Percentiles rank a stretch among this genome's conserved stretches.
phyloP scores from a whole-genome alignment of 2,113 vertebrate species.

The Bufo gargarizans region DNA sequence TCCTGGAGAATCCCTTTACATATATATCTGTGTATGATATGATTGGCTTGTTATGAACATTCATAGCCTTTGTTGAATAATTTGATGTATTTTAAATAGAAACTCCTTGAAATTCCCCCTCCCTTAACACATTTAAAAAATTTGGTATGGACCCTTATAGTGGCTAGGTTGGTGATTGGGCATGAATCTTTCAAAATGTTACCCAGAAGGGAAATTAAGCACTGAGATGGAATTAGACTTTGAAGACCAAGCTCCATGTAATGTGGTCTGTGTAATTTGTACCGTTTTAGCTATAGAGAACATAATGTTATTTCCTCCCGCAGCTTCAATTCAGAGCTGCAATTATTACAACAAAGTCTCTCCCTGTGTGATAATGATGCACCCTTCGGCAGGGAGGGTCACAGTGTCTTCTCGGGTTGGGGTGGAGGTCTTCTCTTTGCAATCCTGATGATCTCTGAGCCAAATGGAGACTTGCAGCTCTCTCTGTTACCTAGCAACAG shows the following conservation, averaged over 20 bases:
- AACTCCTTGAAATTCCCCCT: too few species aligned
- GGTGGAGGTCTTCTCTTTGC: neutral
- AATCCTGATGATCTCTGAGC: neutral
- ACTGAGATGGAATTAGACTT: neutral
- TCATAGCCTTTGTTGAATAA: neutral
- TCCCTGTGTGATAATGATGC: neutral
- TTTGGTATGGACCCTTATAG: too few species aligned
- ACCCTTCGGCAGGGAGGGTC: neutral
- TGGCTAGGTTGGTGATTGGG: too few species aligned
- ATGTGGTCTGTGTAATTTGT: neutral
- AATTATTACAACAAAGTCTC: neutral
- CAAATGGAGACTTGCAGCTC: neutral
- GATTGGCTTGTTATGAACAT: neutral
- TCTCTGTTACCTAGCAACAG: constrained; percentile 5
- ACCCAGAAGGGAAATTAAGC: neutral
- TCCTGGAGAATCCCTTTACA: too few species aligned
- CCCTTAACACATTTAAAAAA: too few species aligned
- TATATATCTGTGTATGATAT: neutral
- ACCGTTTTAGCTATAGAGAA: neutral
- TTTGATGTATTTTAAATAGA: too few species aligned
- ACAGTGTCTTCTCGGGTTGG: neutral
- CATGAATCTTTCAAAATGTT: too few species aligned
- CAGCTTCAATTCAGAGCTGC: neutral
- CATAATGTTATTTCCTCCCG: neutral
- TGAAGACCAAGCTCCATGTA: neutral